Evolutionary conservation across 2,113 vertebrate genomes (phyloP), one percentile per base, ranked within the genome.

Genomic region (Speoplatyrhinus poulsoni): DNA sequence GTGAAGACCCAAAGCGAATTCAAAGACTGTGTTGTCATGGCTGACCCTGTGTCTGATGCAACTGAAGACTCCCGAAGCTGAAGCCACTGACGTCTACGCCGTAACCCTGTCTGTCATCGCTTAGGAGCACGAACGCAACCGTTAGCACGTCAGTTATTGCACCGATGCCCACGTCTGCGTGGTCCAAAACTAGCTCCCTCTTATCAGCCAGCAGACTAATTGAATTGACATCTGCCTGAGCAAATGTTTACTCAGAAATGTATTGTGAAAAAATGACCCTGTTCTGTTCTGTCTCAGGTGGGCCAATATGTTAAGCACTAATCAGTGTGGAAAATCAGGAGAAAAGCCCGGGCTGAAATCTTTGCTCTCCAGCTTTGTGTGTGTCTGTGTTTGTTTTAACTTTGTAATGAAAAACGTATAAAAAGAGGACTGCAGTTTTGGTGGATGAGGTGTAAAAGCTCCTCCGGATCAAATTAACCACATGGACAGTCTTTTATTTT

Each of bases 191-290:
- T 70, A 66, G 78, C 76, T 81, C 79, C 82, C 71, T 82, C 84
- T 87, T 87, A 87, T 89, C 86, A 79, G 81, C 75, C 75, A 61
- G 70, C 64, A 75, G 78, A 82, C 75, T 77, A 90, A 89, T 88
- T 87, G 73, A 86, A 87, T 77, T 85, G 86, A 90, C 87, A 82
- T 88, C 77, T 50, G 65, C 73, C 81, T 85, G 79, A 87, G 76
- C 73, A 87, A 87, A 89, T 81, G 78, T 89, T 89, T 87, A 90
- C 63, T 73, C 82, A 86, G 70, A 87, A 84, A 87, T 81, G 81
- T 81, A 73, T 71, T 83, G 79, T 78, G 82, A 86, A 88, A 86
- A 88, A 85, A 87, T 80, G 83, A 88, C 74, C 85, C 82, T 79
- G 1, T 60, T 26, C 82, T 72, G 55, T 71, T 80, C 76, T 77